Evolutionary conservation across 1,140 invertebrate genomes (phyloP).

Genomic region (Trypoxylus dichotomus): DNA sequence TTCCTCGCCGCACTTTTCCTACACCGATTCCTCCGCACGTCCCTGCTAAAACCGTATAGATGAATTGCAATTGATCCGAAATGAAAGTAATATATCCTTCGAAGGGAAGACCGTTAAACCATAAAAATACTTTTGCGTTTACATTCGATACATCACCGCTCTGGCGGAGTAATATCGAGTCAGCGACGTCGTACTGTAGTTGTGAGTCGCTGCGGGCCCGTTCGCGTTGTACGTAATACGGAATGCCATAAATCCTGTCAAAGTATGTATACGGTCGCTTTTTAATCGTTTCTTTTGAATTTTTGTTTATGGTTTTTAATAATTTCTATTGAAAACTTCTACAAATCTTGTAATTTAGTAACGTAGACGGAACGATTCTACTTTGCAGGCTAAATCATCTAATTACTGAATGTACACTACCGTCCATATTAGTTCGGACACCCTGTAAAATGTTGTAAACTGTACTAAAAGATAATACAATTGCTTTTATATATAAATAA

Average conservation of each 20-base stretch:
- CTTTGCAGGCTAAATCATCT: too few species aligned
- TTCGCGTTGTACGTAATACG: neutral
- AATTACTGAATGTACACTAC: too few species aligned
- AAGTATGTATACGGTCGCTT: neutral
- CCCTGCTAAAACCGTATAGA: slow-evolving; percentile 35
- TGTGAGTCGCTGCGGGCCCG: neutral
- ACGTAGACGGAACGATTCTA: too few species aligned
- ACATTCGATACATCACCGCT: slow-evolving; percentile 18
- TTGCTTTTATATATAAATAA: too few species aligned
- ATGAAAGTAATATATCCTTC: slow-evolving; percentile 54
- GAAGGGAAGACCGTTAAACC: slow-evolving; percentile 45
- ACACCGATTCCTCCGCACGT: slow-evolving; percentile 37
- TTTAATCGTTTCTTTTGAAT: neutral
- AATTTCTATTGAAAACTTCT: slow-evolving; percentile 25
- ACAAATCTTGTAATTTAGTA: neutral
- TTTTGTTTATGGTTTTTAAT: neutral
- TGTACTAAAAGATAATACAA: too few species aligned
- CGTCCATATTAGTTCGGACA: too few species aligned
- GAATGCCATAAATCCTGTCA: neutral
- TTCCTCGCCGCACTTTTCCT: neutral
- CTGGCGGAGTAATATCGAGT: neutral
- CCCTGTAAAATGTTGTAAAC: too few species aligned
- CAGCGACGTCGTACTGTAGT: neutral
- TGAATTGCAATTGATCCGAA: slow-evolving; percentile 51
- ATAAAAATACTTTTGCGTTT: slow-evolving; percentile 51